These are phyloP conservation scores for Corbicula japonica DNA, from an alignment of 2,888 invertebrate genomes.

Conservation along the genomic window DNA sequence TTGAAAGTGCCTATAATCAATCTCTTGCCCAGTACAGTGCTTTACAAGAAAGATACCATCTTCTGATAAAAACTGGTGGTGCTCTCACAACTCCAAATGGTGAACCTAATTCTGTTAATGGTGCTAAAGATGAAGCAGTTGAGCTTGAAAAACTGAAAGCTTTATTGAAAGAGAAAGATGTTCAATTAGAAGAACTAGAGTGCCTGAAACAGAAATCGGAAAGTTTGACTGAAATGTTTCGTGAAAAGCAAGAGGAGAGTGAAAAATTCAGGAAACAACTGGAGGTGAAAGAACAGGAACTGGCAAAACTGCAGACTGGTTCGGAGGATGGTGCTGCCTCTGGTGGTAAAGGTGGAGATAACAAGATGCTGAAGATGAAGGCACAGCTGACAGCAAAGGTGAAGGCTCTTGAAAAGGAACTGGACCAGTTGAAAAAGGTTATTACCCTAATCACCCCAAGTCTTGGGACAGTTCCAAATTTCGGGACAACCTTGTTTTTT, in stretches of 20 bases:
- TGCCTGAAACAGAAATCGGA: constrained; percentile 57
- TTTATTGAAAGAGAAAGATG: constrained; percentile 88
- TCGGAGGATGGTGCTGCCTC: constrained; percentile 64
- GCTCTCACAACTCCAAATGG: constrained; percentile 30
- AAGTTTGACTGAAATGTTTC: constrained; percentile 43
- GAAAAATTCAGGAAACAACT: constrained; percentile 90
- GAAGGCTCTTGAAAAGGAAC: constrained; percentile 84
- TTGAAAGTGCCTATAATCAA: constrained; percentile 81
- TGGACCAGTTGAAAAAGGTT: constrained; percentile 88
- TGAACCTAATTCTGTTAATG: constrained; percentile 6
- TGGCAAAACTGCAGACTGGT: constrained; percentile 62
- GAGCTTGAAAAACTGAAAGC: constrained; percentile 52
- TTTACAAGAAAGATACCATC: constrained; percentile 80
- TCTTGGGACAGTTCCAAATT: too few species aligned
- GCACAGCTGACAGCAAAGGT: constrained; percentile 84
- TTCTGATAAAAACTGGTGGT: constrained; percentile 74
- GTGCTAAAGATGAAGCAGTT: constrained; percentile 13
- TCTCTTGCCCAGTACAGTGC: constrained; percentile 79
- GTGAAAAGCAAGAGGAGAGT: constrained; percentile 84
- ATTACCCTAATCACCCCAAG: too few species aligned
- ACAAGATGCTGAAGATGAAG: constrained; percentile 84
- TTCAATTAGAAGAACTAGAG: constrained; percentile 58
- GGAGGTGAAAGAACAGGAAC: constrained; percentile 88
- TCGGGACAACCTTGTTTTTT: too few species aligned
- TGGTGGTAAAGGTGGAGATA: constrained; percentile 75